Percentiles rank a stretch among this genome's conserved stretches.
These are phyloP conservation scores for Colius striatus DNA, from an alignment of 2,113 vertebrate genomes.

Conservation along the genomic window DNA sequence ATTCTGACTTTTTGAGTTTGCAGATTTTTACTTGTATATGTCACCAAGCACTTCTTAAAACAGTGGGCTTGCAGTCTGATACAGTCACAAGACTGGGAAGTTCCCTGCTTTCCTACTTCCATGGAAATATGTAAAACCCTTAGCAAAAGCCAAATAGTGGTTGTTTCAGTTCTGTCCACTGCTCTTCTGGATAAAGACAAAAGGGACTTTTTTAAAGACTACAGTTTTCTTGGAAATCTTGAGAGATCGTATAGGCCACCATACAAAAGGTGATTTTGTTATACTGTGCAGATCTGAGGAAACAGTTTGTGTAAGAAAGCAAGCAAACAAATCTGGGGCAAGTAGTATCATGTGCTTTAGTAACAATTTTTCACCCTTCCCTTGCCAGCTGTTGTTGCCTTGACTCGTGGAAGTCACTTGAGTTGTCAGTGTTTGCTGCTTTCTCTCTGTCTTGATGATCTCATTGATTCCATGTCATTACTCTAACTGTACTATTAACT, in stretches of 20 bases:
- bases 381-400: fast-evolving
- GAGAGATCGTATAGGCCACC: not conserved
- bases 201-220: not conserved
- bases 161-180: not conserved
- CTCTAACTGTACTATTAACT: not conserved
- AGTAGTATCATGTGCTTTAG: not conserved
- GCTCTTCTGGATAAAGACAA: not conserved
- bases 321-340: not conserved
- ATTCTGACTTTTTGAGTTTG: not conserved
- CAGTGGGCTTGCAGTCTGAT: not conserved
- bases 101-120: not conserved
- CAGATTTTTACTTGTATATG: not conserved
- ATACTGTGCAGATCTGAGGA: not conserved
- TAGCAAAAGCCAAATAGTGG: not conserved
- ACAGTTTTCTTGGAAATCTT: not conserved
- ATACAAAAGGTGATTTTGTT: not conserved
- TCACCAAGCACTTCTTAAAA: not conserved
- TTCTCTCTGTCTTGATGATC: not conserved
- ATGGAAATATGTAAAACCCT: not conserved
- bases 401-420: not conserved
- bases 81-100: not conserved
- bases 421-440: not conserved
- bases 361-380: not conserved
- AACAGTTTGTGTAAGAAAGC: not conserved
- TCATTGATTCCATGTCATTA: not conserved